These are phyloP conservation scores for Tragelaphus strepsiceros DNA, from an alignment of 2,113 vertebrate genomes.

Conservation along the genomic window DNA sequence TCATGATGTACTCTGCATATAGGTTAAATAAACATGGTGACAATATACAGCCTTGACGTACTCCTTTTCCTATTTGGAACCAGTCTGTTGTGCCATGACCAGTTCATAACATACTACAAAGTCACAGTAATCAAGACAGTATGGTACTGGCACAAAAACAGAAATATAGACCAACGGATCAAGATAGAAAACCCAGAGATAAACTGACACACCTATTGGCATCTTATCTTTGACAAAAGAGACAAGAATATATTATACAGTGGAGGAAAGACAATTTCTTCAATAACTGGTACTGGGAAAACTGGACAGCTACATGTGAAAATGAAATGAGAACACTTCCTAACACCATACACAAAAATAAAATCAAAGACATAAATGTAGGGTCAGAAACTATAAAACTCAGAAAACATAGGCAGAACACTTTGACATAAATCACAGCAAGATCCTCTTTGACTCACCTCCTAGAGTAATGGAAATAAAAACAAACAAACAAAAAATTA, in stretches of 20 bases:
- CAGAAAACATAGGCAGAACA: not conserved
- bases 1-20: no score
- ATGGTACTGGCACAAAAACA: no score
- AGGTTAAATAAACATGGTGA: no score
- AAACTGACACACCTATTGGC: not conserved
- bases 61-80: no score
- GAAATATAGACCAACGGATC: no score
- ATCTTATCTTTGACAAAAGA: not conserved
- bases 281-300: not conserved
- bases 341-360: not conserved
- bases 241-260: not conserved
- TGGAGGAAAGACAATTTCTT: not conserved
- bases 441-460: not conserved
- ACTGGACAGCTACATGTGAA: not conserved
- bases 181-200: not conserved
- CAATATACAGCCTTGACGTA: no score
- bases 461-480: not conserved
- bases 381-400: not conserved
- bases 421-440: not conserved
- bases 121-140: no score
- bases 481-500: not conserved
- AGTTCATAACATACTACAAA: no score
- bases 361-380: not conserved
- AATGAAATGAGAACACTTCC: not conserved
- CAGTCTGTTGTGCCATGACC: no score